Evolutionary conservation across 2,888 invertebrate species (phyloP), one percentile per base, ranked within the genome.

Genomic region (Noctuana brunneofusca): DNA sequence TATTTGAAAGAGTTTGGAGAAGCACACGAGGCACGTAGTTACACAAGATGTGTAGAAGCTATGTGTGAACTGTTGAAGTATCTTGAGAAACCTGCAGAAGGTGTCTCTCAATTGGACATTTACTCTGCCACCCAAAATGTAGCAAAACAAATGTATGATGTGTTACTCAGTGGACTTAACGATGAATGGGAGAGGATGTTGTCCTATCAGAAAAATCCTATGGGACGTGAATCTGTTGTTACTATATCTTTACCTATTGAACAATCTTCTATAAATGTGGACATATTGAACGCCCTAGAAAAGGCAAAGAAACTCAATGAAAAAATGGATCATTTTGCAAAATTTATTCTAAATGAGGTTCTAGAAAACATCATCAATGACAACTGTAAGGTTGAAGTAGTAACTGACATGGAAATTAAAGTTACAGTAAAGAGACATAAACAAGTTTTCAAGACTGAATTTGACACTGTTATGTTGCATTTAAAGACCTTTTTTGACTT

Each of bases 311-410:
- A 72, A 74, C 87, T 75, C 70, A 71, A 69, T 22, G 78, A 80
- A 27, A 93, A 92, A 72, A 76, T 96, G 5, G 84, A 92, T 35
- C 83, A 88, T 58, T 93, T 96, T 72, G 87, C 93, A 1, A 86
- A 87, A 63, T 93, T 93, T 70, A 73, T 96, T 16, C 81, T 94
- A 69, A 87, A 92, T 32, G 80, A 92, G 65, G 78, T 95, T 22
- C 83, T 96, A 11, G 77, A 84, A 58, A 93, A 94, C 0, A 89
- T 96, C 0, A 92, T 95, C 59, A 84, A 90, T 56, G 78, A 86
- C 63, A 84, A 92, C 12, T 81, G 81, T 30, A 73, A 71, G n/a
- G 86, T 94, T 2, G 81, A 80, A 49, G 80, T 85, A 3, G 84
- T 88, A 62, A 82, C 86, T 52, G 81, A 83, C 12, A 80, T 82